Base-by-base conservation (phyloP, 2,113 vertebrate species). In the Columba livia region DNA sequence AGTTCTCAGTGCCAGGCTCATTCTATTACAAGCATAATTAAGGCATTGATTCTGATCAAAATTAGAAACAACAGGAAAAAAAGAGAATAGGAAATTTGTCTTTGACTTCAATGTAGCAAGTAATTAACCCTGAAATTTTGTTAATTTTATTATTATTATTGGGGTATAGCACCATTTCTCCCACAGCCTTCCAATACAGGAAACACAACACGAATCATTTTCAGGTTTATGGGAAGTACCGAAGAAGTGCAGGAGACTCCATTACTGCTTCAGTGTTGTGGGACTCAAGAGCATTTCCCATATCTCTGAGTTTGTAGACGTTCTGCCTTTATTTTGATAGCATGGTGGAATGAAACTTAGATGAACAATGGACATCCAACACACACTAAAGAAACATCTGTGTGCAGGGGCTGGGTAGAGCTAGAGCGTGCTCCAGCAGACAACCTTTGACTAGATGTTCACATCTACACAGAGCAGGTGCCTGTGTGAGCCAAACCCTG, bases 1-100 rank as follows among this genome's bases (percentile, higher is more conserved):
- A 75, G 73, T 85, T 92, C 85, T 80, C 34, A 24, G 56, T 93
- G 85, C 71, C 71, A 94, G 53, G 51, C 82, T 80, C 1, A 4
- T 88, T 90, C 69, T 62, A 47, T 84, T 90, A 48, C 57, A 96
- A 90, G 31, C 42, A 60, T 92, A 95, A 96, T 90, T 91, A 90
- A 88, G 17, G 32, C 66, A 70, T 88, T 86, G 89, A 80, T 93
- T 85, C 51, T 90, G 42, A 77, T 90, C 56, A 80, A 81, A 85
- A 91, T 88, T 85, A 72, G 56, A 93, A 93, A 48, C 44, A 42
- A 8, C 65, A 70, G 29, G 32, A 90, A 93, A 89, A 90, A 12
- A 62, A 44, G 25, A 38, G 34, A 93, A 69, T 32, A 70, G 8
- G 40, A 90, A n/a, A 51, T 88, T 88, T 95, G 29, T 42, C 72